Evolutionary conservation across 2,888 invertebrate genomes (phyloP).

Genomic region (Galerucella calmariensis): DNA sequence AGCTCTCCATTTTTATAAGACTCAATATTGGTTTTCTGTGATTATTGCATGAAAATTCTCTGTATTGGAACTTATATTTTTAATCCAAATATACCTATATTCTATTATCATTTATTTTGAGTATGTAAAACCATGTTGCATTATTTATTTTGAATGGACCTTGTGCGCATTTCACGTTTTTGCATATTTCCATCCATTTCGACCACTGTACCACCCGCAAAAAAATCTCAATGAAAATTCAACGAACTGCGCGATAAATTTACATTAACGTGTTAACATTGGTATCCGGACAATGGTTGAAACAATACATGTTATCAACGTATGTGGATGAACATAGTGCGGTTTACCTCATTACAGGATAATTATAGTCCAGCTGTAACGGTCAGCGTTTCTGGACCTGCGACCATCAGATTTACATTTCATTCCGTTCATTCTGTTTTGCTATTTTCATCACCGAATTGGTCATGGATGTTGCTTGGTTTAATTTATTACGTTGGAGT

Average conservation of each 20-base stretch:
- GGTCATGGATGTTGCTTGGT: neutral
- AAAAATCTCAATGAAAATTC: constrained; percentile 13
- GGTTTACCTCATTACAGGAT: constrained; percentile 54
- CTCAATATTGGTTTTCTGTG: no score
- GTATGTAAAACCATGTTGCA: no score
- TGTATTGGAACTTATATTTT: no score
- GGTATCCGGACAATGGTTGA: constrained; percentile 43
- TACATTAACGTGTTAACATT: constrained; percentile 41
- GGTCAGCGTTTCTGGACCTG: constrained; percentile 26
- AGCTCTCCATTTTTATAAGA: no score
- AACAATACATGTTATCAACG: constrained; percentile 47
- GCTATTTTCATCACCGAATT: constrained; percentile 8
- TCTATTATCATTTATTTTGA: no score
- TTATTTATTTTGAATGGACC: no score
- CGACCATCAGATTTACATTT: constrained; percentile 33
- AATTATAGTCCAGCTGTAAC: constrained; percentile 48
- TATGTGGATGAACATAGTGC: constrained; percentile 45
- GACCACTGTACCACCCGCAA: neutral
- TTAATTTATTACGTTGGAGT: neutral
- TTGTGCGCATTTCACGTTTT: neutral
- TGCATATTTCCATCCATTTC: neutral
- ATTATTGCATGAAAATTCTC: no score
- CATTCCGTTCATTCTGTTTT: constrained; percentile 6
- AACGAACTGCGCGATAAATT: constrained; percentile 27
- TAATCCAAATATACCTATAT: no score